These are phyloP conservation scores for Sebastes iracundus DNA, from an alignment of 2,797 vertebrate genomes.

Conservation along the genomic window DNA sequence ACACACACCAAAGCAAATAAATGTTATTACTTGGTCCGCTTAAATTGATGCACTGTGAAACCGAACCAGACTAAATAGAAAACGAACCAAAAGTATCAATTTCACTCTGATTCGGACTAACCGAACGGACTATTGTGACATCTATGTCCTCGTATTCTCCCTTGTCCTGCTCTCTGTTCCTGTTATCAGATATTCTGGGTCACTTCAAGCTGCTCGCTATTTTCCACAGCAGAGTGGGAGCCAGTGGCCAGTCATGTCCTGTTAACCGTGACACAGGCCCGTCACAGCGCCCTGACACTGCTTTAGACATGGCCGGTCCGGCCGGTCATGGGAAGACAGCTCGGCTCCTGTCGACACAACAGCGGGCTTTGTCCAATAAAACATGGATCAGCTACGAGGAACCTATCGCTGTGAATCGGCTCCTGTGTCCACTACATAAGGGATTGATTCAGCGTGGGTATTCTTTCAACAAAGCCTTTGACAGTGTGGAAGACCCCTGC, in stretches of 20 bases:
- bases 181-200: slow-evolving; percentile 23
- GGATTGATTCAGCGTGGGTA: slow-evolving; percentile 65
- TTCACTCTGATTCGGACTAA: neutral
- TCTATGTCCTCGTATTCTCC: slow-evolving; percentile 1
- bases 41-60: neutral
- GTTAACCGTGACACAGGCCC: slow-evolving; percentile 66
- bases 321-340: slow-evolving; percentile 74
- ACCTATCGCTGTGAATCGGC: slow-evolving; percentile 71
- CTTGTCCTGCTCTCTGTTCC: neutral
- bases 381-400: slow-evolving; percentile 60
- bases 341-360: slow-evolving; percentile 64
- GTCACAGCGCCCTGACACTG: slow-evolving; percentile 52
- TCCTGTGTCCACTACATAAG: slow-evolving; percentile 77
- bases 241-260: slow-evolving; percentile 53
- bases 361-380: slow-evolving; percentile 64
- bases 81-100: neutral
- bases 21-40: neutral
- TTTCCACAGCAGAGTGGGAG: slow-evolving; percentile 35
- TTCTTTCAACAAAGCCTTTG: slow-evolving; percentile 71
- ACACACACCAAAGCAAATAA: neutral
- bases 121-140: neutral
- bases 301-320: slow-evolving; percentile 63
- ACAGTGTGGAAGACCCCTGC: slow-evolving; percentile 71
- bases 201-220: slow-evolving; percentile 41
- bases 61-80: neutral